Percentiles rank a stretch among this genome's conserved stretches.
These are phyloP conservation scores for Melanargia galathea DNA, from an alignment of 2,888 invertebrate species.

Conservation along the genomic window DNA sequence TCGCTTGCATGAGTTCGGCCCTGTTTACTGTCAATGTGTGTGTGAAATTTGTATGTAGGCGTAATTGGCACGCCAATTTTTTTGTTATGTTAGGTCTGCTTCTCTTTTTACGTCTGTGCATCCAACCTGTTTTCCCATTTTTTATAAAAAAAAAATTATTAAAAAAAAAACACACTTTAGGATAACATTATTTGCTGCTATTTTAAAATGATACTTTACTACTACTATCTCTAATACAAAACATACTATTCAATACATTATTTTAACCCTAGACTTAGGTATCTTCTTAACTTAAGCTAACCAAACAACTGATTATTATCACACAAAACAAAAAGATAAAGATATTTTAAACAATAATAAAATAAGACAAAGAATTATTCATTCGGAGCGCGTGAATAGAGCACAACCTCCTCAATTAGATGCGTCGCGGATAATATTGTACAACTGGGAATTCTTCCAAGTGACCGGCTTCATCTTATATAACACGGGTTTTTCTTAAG, in stretches of 20 bases:
- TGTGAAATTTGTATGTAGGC: too few relatives aligned
- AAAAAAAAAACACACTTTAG: too few relatives aligned
- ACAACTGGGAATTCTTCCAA: conserved; percentile 53
- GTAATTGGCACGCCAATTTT: too few relatives aligned
- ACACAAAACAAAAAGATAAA: conserved; percentile 9
- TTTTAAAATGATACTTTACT: too few relatives aligned
- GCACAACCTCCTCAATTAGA: conserved; percentile 56
- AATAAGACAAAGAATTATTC: conserved; percentile 35
- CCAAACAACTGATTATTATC: not conserved
- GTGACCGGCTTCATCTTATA: conserved; percentile 48
- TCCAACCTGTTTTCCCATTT: too few relatives aligned
- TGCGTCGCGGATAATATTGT: conserved; percentile 50
- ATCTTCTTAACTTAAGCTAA: not conserved
- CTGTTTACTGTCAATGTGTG: too few relatives aligned
- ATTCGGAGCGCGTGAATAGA: conserved; percentile 50
- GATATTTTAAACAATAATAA: conserved; percentile 1
- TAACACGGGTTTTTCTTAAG: conserved; percentile 50
- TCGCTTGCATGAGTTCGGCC: too few relatives aligned
- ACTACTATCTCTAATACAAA: too few relatives aligned
- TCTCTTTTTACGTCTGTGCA: too few relatives aligned
- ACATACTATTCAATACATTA: not conserved
- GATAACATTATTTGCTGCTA: too few relatives aligned
- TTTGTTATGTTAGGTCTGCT: too few relatives aligned
- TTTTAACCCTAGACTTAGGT: not conserved
- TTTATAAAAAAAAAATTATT: too few relatives aligned